Percentiles rank a stretch among this genome's conserved stretches.
Evolutionary conservation across 92 coral and sea anemone species (phyloP).

Genomic region (Phenganax stokvisi): DNA sequence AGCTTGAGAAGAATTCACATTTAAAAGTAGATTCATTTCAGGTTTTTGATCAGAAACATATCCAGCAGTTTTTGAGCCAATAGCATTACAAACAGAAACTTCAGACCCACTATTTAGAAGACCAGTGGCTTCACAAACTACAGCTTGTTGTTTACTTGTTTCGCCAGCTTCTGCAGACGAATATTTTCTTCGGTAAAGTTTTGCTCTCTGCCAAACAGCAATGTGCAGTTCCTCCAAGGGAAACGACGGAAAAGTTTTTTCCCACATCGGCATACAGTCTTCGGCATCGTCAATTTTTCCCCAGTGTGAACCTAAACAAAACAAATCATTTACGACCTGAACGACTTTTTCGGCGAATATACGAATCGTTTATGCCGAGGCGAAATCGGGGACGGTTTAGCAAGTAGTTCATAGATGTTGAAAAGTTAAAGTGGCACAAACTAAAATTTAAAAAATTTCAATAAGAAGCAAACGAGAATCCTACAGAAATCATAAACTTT

Average conservation of each 20-base stretch:
- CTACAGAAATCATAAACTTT: no score
- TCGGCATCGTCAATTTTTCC: slow-evolving; percentile 78
- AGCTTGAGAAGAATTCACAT: no score
- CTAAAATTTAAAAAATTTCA: no score
- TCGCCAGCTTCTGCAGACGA: neutral
- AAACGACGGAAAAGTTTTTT: slow-evolving; percentile 39
- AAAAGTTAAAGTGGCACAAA: no score
- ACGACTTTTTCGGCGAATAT: neutral
- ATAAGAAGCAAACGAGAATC: no score
- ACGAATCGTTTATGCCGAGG: neutral
- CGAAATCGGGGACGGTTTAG: neutral
- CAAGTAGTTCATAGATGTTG: no score
- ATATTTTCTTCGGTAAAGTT: neutral
- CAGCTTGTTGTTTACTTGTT: neutral
- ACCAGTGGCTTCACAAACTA: neutral
- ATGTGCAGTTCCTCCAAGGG: slow-evolving; percentile 67
- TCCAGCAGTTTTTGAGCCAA: neutral
- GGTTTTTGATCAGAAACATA: neutral
- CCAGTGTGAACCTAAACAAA: slow-evolving; percentile 65
- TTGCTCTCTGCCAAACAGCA: slow-evolving; percentile 61
- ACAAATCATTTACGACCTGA: neutral
- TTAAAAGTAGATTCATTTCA: neutral
- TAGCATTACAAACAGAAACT: no score
- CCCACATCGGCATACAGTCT: slow-evolving; percentile 58
- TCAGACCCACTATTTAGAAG: neutral